Conservation (phyloP, 2,888 invertebrate genomes). For the Augiades crinisus region DNA sequence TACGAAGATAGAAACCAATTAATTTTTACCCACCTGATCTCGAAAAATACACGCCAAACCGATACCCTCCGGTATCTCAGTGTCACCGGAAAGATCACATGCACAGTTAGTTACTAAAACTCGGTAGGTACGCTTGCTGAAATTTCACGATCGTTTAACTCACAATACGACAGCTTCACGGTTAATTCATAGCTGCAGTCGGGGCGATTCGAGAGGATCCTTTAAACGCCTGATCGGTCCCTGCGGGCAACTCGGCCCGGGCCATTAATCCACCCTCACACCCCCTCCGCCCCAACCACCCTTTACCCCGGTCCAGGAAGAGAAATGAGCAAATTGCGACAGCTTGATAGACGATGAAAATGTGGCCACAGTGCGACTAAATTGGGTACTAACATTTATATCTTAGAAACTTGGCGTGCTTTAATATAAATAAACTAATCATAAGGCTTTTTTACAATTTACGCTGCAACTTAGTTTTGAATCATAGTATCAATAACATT, state of each 20-base stretch:
- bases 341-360: constrained; percentile 45
- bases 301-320: constrained; percentile 31
- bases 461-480: too few species aligned
- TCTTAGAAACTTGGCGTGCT: too few species aligned
- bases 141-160: constrained; percentile 28
- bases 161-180: constrained; percentile 41
- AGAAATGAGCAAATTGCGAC: constrained; percentile 44
- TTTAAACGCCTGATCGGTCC: constrained; percentile 63
- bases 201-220: constrained; percentile 64
- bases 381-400: neutral
- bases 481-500: too few species aligned
- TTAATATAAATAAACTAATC: too few species aligned
- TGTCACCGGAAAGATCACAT: too few species aligned
- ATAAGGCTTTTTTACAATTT: too few species aligned
- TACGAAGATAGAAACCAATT: too few species aligned
- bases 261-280: constrained; percentile 57
- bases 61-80: too few species aligned
- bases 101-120: constrained; percentile 1
- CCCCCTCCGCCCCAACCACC: constrained; percentile 34
- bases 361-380: constrained; percentile 26
- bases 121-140: constrained; percentile 1
- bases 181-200: constrained; percentile 43
- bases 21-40: too few species aligned
- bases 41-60: too few species aligned
- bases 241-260: constrained; percentile 50